These are phyloP conservation scores for Lepus timidus DNA, from an alignment of 2,113 vertebrate species.

Conservation along the genomic window DNA sequence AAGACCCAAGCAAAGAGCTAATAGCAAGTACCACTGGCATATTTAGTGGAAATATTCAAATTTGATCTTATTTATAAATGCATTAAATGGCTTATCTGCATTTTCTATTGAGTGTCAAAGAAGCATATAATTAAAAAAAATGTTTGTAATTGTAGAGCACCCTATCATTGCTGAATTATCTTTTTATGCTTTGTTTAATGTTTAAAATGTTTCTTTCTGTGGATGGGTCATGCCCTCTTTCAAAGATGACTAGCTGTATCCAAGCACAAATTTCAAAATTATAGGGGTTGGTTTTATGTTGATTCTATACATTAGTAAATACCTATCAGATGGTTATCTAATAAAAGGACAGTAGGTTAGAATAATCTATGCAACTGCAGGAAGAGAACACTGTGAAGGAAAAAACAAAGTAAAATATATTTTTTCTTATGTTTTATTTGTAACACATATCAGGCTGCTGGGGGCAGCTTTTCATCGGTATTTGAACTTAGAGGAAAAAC, in stretches of 20 bases:
- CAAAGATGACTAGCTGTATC: background rate
- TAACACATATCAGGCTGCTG: background rate
- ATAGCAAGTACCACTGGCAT: background rate
- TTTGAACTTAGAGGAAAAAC: background rate
- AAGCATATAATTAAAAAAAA: constrained; percentile 76
- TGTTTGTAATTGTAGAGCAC: constrained; percentile 69
- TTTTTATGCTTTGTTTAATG: constrained; percentile 52
- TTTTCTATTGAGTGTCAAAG: constrained; percentile 60
- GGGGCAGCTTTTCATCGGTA: background rate
- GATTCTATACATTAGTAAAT: constrained; percentile 59
- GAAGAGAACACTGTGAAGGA: constrained; percentile 11
- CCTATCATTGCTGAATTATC: constrained; percentile 58
- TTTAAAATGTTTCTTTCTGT: constrained; percentile 66
- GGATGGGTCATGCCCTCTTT: constrained; percentile 57
- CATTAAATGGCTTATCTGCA: constrained; percentile 68
- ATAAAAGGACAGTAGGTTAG: constrained; percentile 38
- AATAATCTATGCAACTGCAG: constrained; percentile 9
- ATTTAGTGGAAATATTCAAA: constrained; percentile 61
- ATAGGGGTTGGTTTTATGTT: constrained; percentile 50
- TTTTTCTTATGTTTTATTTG: background rate
- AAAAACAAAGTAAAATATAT: background rate
- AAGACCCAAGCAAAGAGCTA: constrained; percentile 11
- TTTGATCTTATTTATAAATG: constrained; percentile 72
- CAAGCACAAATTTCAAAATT: constrained; percentile 68
- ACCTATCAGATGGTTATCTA: constrained; percentile 36